phyloP scores from a whole-genome alignment of 2,888 invertebrate species.

The Venusia cambrica region DNA sequence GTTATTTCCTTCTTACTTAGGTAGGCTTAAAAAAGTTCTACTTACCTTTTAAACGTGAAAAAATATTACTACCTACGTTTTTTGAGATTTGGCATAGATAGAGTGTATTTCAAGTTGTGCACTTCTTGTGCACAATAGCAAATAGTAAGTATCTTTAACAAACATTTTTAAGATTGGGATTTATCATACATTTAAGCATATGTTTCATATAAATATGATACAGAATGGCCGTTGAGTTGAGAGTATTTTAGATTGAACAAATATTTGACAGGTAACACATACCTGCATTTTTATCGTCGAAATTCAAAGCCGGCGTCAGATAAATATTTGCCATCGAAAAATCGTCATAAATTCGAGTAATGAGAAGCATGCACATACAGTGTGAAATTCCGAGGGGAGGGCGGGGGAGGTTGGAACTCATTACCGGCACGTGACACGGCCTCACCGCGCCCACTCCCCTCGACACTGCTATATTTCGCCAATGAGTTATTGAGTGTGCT shows the following conservation, averaged over 20 bases:
- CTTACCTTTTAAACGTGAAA: too few relatives aligned
- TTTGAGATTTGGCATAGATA: too few relatives aligned
- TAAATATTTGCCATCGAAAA: constrained; percentile 35
- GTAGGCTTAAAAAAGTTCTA: too few relatives aligned
- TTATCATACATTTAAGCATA: too few relatives aligned
- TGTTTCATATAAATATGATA: too few relatives aligned
- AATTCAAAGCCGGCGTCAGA: constrained; percentile 23
- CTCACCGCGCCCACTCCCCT: constrained; percentile 56
- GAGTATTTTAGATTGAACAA: too few relatives aligned
- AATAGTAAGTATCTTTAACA: too few relatives aligned
- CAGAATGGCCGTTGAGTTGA: too few relatives aligned
- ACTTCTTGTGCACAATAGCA: too few relatives aligned
- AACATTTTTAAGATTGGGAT: too few relatives aligned
- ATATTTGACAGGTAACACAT: constrained; percentile 4
- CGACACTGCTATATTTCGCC: constrained; percentile 64
- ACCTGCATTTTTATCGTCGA: constrained; percentile 12
- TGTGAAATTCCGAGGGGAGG: constrained; percentile 70
- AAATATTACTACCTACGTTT: too few relatives aligned
- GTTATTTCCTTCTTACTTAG: background rate
- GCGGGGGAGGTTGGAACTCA: constrained; percentile 66
- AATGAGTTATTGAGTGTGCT: constrained; percentile 78
- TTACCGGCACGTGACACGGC: constrained; percentile 78
- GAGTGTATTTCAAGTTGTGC: too few relatives aligned
- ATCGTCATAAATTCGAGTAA: constrained; percentile 70
- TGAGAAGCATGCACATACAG: constrained; percentile 60